These are phyloP conservation scores for Spheniscus mendiculus DNA, from an alignment of 2,113 vertebrate species.

Conservation along the genomic window DNA sequence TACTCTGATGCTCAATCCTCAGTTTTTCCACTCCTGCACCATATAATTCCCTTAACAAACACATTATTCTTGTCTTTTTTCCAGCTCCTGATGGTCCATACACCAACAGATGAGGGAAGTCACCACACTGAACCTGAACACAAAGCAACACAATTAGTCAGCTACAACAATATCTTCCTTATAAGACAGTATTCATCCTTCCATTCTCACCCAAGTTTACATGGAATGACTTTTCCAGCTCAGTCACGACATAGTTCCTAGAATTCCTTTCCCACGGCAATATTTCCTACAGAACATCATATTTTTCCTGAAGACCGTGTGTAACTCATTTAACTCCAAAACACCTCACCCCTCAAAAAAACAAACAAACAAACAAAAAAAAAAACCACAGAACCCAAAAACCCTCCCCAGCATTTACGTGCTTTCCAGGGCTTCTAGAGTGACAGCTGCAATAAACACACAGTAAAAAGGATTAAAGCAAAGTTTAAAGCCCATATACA, in stretches of 20 bases:
- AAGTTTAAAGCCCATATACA: neutral
- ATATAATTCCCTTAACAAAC: constrained; percentile 91
- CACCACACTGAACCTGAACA: constrained; percentile 91
- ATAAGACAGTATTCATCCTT: accelerated
- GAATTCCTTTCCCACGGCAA: neutral
- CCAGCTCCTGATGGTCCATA: constrained; percentile 96
- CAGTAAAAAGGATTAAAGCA: neutral
- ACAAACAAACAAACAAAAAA: too few relatives aligned
- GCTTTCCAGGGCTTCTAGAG: neutral
- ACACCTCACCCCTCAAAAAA: neutral
- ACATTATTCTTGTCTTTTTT: constrained; percentile 99
- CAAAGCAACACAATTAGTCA: neutral
- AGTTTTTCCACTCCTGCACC: constrained; percentile 95
- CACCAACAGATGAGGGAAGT: constrained; percentile 94
- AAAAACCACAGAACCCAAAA: neutral
- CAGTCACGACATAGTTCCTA: neutral
- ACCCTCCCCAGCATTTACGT: neutral
- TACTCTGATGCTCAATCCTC: constrained; percentile 93
- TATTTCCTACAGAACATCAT: accelerated
- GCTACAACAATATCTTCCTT: neutral
- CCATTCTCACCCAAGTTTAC: neutral
- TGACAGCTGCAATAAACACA: neutral
- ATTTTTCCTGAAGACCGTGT: neutral
- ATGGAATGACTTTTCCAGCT: neutral
- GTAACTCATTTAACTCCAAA: neutral